A percentile compares a stretch with the other conserved stretches of the same genome.
Evolutionary conservation across 2,113 vertebrate species (phyloP).

Genomic region (Tychaedon coryphoeus): DNA sequence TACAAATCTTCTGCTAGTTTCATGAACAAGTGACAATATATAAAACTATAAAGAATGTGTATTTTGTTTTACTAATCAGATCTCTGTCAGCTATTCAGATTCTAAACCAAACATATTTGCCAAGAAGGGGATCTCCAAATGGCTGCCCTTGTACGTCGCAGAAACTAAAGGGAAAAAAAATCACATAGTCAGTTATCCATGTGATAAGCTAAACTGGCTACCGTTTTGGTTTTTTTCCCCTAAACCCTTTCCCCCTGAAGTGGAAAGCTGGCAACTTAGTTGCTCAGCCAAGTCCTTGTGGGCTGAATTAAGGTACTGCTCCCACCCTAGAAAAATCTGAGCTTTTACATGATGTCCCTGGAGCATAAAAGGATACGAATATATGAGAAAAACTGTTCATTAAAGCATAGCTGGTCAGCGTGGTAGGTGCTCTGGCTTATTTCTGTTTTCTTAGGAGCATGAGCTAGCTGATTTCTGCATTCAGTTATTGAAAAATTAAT

Average conservation of each 20-base stretch:
- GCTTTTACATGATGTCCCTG: not conserved
- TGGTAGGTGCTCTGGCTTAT: not conserved
- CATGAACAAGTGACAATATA: not conserved
- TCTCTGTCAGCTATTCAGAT: not conserved
- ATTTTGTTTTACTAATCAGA: not conserved
- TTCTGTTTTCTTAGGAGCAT: not conserved
- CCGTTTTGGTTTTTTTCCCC: not conserved
- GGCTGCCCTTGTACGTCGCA: not conserved
- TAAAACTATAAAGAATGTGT: not conserved
- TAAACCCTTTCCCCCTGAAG: not conserved
- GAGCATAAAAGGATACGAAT: not conserved
- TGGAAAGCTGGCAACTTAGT: not conserved
- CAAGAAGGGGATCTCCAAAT: not conserved
- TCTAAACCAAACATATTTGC: not conserved
- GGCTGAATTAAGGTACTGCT: not conserved
- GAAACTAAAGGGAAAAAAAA: not conserved
- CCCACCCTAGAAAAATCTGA: not conserved
- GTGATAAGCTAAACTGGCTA: not conserved
- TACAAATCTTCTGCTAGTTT: not conserved
- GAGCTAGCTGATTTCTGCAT: not conserved
- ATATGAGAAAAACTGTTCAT: not conserved
- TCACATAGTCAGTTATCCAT: not conserved
- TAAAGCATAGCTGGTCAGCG: not conserved
- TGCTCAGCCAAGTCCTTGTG: not conserved
- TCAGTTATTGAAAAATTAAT: not conserved